Evolutionary conservation across 2,888 invertebrate genomes (phyloP).

Genomic region (Tenthredo amoena): DNA sequence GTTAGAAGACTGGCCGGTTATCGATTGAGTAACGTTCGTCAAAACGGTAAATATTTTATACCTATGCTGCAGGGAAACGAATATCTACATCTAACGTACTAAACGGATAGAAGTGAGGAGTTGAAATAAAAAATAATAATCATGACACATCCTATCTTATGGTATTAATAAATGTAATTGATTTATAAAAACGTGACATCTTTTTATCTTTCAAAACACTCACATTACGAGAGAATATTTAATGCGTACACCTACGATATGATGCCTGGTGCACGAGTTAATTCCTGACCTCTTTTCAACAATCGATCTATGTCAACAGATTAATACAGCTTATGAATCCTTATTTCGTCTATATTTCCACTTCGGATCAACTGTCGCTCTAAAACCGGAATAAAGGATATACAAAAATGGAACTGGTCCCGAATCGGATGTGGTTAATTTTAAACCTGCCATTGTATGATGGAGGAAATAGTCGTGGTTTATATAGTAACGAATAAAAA

Average conservation of each 20-base stretch:
- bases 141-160: neutral
- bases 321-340: neutral
- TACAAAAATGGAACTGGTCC: neutral
- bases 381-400: neutral
- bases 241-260: neutral
- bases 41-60: neutral
- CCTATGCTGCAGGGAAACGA: neutral
- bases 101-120: neutral
- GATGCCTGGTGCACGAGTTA: neutral
- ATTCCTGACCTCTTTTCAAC: neutral
- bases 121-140: neutral
- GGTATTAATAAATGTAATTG: neutral
- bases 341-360: neutral
- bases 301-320: neutral
- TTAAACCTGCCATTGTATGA: neutral
- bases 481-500: conserved; percentile 12
- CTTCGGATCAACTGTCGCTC: neutral
- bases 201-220: neutral
- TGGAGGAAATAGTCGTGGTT: neutral
- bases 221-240: neutral
- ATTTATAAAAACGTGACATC: neutral
- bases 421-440: conserved; percentile 26
- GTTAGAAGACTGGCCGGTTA: conserved; percentile 4
- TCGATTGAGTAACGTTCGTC: neutral
- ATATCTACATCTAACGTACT: neutral